Evolutionary conservation across 1,140 invertebrate species (phyloP).

Genomic region (Drosophila repletoides): DNA sequence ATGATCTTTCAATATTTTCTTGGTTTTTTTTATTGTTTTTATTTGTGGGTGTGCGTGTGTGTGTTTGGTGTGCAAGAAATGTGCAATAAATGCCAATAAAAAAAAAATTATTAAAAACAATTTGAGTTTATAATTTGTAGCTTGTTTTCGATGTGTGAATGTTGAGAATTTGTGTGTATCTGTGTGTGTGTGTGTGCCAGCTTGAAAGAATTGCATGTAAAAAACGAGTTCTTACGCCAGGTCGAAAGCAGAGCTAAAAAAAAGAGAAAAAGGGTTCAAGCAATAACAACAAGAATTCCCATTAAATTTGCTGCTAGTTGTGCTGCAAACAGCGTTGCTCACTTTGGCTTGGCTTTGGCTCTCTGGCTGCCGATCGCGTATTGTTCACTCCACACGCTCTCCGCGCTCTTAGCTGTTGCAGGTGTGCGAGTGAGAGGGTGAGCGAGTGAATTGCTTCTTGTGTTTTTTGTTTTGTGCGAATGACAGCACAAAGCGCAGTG

Average conservation of each 20-base stretch:
- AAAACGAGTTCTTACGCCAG: constrained; percentile 71
- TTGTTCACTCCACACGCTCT: no score
- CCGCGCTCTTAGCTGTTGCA: constrained; percentile 58
- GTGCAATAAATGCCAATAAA: constrained; percentile 24
- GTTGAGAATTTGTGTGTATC: constrained; percentile 13
- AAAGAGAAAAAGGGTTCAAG: constrained; percentile 69
- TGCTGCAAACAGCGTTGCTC: constrained; percentile 11
- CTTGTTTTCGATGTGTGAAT: not conserved
- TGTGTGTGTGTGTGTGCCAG: constrained; percentile 9
- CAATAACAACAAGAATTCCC: constrained; percentile 29
- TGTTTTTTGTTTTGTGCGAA: no score
- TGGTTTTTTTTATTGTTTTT: constrained; percentile 41
- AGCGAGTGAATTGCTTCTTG: constrained; percentile 25
- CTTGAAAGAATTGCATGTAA: constrained; percentile 64
- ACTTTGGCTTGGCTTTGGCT: constrained; percentile 3
- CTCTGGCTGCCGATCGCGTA: constrained; percentile 1
- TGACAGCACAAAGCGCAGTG: constrained; percentile 60
- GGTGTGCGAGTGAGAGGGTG: constrained; percentile 52
- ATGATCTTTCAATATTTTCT: constrained; percentile 50
- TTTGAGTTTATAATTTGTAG: not conserved
- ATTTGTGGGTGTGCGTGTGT: constrained; percentile 7
- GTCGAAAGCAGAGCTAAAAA: constrained; percentile 46
- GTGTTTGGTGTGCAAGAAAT: constrained; percentile 12
- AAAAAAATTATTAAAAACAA: constrained; percentile 17
- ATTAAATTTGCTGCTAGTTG: constrained; percentile 37